A percentile compares a stretch with the other conserved stretches of the same genome.
Conservation (phyloP, 2,113 vertebrate genomes). For the Labrus mixtus region DNA sequence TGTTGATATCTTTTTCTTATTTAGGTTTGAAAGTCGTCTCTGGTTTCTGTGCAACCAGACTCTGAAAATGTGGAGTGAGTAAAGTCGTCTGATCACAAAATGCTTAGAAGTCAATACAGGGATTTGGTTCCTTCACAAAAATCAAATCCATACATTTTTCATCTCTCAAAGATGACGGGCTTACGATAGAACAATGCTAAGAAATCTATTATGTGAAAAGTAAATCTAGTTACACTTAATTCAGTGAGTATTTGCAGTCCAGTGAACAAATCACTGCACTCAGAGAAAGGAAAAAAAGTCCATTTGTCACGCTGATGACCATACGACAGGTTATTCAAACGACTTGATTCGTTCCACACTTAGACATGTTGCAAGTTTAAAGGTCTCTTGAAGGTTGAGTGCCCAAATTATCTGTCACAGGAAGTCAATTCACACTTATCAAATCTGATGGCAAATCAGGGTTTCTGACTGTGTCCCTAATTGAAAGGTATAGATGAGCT, state of each 20-base stretch:
- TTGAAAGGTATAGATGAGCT: constrained; percentile 24
- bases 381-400: constrained; percentile 46
- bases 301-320: constrained; percentile 40
- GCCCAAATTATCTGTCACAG: constrained; percentile 40
- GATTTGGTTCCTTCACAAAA: no score
- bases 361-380: constrained; percentile 37
- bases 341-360: constrained; percentile 41
- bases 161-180: not conserved
- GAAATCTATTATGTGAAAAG: not conserved
- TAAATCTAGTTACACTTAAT: constrained; percentile 32
- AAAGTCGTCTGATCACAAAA: not conserved
- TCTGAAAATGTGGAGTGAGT: not conserved
- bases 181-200: not conserved
- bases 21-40: not conserved
- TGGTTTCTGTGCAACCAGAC: not conserved
- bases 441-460: constrained; percentile 41
- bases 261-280: constrained; percentile 15
- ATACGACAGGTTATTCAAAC: constrained; percentile 29
- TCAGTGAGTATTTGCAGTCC: constrained; percentile 22
- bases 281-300: constrained; percentile 12
- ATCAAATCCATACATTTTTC: not conserved
- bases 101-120: no score
- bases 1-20: not conserved
- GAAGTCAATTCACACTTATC: constrained; percentile 39
- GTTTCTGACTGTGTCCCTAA: constrained; percentile 32